Conservation (phyloP, 2,113 vertebrate species). For the Stercorarius parasiticus region DNA sequence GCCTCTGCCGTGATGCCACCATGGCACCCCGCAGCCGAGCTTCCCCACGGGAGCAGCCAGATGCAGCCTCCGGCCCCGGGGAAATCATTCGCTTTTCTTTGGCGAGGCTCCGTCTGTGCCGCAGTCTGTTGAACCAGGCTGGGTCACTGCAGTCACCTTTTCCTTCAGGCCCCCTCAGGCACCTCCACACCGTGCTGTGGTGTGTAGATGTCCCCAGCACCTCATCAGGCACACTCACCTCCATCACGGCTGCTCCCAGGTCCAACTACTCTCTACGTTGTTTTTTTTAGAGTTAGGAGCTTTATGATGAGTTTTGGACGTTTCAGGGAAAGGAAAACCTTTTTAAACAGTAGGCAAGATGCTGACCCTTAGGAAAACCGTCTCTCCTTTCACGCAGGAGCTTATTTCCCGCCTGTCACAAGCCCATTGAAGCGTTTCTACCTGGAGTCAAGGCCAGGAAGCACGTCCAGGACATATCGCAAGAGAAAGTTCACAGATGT, state of each 20-base stretch:
- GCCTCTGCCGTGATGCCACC: background rate
- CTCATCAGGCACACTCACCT: too few species aligned
- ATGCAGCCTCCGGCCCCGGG: background rate
- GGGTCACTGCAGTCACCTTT: background rate
- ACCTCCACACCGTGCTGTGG: background rate
- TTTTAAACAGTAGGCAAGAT: background rate
- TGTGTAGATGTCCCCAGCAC: background rate
- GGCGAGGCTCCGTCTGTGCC: background rate
- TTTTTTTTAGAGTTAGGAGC: background rate
- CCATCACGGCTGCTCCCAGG: background rate
- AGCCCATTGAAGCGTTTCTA: background rate
- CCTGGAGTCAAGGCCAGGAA: background rate
- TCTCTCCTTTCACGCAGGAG: background rate
- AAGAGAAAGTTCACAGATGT: background rate
- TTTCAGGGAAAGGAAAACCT: background rate
- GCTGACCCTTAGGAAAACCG: background rate
- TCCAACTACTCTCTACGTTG: background rate
- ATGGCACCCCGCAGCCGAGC: background rate
- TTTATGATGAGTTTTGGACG: background rate
- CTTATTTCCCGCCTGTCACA: background rate
- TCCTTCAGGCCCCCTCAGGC: background rate
- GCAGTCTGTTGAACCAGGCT: background rate
- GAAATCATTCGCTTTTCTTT: accelerated
- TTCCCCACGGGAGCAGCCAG: too few species aligned
- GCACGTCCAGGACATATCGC: too few species aligned